phyloP scores from a whole-genome alignment of 2,797 vertebrate species.

The Epinephelus coioides region DNA sequence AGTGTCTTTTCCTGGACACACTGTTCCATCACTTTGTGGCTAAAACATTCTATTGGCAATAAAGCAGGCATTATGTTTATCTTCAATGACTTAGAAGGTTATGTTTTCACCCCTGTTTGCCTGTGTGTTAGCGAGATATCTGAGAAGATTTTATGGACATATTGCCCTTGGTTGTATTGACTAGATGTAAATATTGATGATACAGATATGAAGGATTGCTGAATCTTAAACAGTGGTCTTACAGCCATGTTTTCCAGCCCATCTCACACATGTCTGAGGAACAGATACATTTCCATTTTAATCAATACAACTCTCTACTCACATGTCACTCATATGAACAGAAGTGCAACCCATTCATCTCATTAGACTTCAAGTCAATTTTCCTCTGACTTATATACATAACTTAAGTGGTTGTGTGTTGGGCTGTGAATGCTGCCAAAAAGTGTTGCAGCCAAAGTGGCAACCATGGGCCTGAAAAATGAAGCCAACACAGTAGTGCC shows the following conservation, averaged over 20 bases:
- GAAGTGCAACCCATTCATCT: neutral
- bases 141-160: neutral
- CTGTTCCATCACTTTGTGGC: no score
- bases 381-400: neutral
- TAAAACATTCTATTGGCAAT: no score
- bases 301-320: neutral
- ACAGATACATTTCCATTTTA: neutral
- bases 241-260: neutral
- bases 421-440: neutral
- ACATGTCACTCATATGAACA: neutral
- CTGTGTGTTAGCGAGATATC: neutral
- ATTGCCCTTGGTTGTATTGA: neutral
- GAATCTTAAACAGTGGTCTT: neutral
- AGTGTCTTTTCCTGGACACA: no score
- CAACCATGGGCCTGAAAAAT: no score
- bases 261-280: neutral
- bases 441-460: neutral
- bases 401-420: neutral
- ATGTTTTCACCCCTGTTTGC: neutral
- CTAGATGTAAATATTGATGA: neutral
- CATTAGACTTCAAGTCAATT: neutral
- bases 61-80: neutral
- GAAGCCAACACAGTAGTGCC: no score
- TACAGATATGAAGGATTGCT: neutral
- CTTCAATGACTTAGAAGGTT: neutral